Evolutionary conservation across 2,113 vertebrate species (phyloP).

Genomic region (Leuciscus idus): DNA sequence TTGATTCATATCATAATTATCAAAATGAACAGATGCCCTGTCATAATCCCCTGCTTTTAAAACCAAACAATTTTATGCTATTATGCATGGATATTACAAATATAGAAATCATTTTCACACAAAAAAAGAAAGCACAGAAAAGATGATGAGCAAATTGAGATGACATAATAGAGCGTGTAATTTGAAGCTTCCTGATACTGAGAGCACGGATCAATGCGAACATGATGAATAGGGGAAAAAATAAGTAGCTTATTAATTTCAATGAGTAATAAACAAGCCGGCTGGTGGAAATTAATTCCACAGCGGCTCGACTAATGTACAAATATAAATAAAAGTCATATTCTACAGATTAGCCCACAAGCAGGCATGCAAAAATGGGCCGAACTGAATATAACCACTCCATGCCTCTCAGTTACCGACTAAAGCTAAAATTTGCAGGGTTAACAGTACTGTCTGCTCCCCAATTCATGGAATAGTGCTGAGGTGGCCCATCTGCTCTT

Average conservation of each 20-base stretch:
- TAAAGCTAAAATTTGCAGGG: not conserved
- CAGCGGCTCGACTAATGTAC: conserved; percentile 52
- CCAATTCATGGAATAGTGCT: not conserved
- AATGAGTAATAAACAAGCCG: conserved; percentile 50
- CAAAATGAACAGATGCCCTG: conserved; percentile 50
- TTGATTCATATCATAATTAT: conserved; percentile 59
- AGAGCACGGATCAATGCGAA: conserved; percentile 29
- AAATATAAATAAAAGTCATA: conserved; percentile 8
- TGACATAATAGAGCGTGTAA: conserved; percentile 16
- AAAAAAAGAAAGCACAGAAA: not conserved
- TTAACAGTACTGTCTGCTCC: not conserved
- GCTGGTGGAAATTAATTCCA: conserved; percentile 51
- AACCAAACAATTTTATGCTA: conserved; percentile 6
- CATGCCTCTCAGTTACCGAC: not conserved
- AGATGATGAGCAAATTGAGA: not conserved
- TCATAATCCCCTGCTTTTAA: conserved; percentile 49
- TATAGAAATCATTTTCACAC: conserved; percentile 9
- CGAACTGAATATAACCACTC: not conserved
- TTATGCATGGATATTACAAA: conserved; percentile 15
- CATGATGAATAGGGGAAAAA: conserved; percentile 49
- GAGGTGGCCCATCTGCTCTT: conserved; percentile 47
- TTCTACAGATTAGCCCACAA: not conserved
- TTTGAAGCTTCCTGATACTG: conserved; percentile 7
- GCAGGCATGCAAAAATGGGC: not conserved
- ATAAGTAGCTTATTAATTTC: conserved; percentile 50